phyloP scores from a whole-genome alignment of 2,888 invertebrate genomes.

The Mythimna lalbum region DNA sequence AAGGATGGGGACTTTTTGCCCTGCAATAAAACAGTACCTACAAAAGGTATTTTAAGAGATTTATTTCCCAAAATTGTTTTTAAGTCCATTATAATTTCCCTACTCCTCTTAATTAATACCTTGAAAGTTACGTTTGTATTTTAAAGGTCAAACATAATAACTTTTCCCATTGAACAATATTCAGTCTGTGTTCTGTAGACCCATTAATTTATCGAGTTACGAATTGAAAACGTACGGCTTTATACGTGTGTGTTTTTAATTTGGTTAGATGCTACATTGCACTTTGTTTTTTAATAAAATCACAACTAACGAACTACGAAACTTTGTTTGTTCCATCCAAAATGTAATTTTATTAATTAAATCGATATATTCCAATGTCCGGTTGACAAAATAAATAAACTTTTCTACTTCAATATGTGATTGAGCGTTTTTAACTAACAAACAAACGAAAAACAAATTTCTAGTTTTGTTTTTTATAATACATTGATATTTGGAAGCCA shows the following conservation, averaged over 20 bases:
- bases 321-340: constrained; percentile 26
- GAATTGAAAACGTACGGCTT: not conserved
- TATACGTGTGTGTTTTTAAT: not conserved
- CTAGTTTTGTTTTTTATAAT: too few species aligned
- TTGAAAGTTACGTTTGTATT: constrained; percentile 23
- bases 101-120: constrained; percentile 29
- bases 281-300: constrained; percentile 25
- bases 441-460: too few species aligned
- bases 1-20: too few species aligned
- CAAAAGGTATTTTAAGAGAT: constrained; percentile 5
- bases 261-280: not conserved
- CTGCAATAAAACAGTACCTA: not conserved
- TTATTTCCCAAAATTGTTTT: constrained; percentile 7
- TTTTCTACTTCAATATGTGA: constrained; percentile 4
- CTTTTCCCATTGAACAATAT: constrained; percentile 23
- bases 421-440: constrained; percentile 8
- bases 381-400: constrained; percentile 30
- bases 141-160: constrained; percentile 37
- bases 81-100: constrained; percentile 20
- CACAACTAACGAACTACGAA: constrained; percentile 13
- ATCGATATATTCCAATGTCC: constrained; percentile 10
- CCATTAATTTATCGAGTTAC: constrained; percentile 9
- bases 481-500: not conserved
- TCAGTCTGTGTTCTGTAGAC: not conserved
- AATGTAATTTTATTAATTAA: constrained; percentile 40